These are phyloP conservation scores for Chloroceryle inda DNA, from an alignment of 2,797 vertebrate genomes.

Conservation along the genomic window DNA sequence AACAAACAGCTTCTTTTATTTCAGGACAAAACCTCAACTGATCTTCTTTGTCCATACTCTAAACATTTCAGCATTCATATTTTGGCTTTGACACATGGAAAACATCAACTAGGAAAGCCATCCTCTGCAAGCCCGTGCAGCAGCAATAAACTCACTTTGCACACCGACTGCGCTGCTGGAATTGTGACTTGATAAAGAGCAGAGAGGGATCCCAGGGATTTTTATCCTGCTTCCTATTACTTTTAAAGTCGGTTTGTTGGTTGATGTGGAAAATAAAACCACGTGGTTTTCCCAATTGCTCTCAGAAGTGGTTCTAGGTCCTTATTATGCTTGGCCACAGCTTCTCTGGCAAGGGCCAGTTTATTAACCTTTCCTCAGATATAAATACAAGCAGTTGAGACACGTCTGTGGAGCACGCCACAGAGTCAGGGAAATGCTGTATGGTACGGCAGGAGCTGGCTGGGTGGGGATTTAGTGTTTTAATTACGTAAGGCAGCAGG, in stretches of 20 bases:
- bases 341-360: neutral
- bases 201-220: neutral
- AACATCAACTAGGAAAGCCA: neutral
- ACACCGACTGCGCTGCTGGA: neutral
- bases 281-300: fast-evolving
- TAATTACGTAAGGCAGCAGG: neutral
- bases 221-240: neutral
- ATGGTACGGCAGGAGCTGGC: neutral
- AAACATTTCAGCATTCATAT: neutral
- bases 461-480: neutral
- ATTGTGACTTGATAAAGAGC: neutral
- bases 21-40: neutral
- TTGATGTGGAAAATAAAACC: neutral
- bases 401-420: neutral
- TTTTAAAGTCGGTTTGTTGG: neutral
- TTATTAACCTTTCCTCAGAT: neutral
- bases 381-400: neutral
- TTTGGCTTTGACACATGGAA: neutral
- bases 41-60: neutral
- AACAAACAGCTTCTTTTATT: neutral
- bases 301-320: neutral
- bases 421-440: neutral
- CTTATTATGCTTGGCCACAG: neutral
- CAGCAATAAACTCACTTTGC: neutral
- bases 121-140: neutral